Evolutionary conservation across 1,140 invertebrate species (phyloP).

Genomic region (Teleogryllus occipitalis): DNA sequence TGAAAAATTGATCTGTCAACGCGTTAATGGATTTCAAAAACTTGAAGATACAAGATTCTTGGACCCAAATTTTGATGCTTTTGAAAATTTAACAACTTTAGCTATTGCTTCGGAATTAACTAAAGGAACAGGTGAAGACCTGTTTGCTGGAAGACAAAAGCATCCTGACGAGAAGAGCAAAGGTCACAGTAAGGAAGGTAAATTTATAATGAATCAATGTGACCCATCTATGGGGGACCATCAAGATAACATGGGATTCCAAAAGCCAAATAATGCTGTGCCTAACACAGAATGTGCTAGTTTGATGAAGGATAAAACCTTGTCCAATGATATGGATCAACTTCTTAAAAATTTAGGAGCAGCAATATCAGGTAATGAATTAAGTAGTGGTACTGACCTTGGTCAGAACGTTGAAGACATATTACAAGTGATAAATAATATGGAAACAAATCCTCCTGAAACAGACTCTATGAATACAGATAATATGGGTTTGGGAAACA

Average conservation of each 20-base stretch:
- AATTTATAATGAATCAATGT: slow-evolving; percentile 41
- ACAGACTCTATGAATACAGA: slow-evolving; percentile 16
- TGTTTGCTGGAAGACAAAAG: not conserved
- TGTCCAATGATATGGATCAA: slow-evolving; percentile 23
- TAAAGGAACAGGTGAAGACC: slow-evolving; percentile 10
- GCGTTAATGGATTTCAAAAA: slow-evolving; percentile 8
- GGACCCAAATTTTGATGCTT: slow-evolving; percentile 9
- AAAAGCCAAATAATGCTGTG: slow-evolving; percentile 23
- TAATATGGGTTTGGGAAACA: slow-evolving; percentile 9
- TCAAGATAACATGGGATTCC: slow-evolving; percentile 53
- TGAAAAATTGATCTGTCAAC: not conserved
- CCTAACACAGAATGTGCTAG: slow-evolving; percentile 9
- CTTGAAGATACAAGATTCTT: not conserved
- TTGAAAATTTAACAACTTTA: slow-evolving; percentile 22
- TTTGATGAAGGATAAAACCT: slow-evolving; percentile 21
- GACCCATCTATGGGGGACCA: slow-evolving; percentile 54
- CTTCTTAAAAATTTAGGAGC: slow-evolving; percentile 22
- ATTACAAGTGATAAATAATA: slow-evolving; percentile 21
- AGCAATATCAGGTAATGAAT: slow-evolving; percentile 16
- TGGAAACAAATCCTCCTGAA: slow-evolving; percentile 18
- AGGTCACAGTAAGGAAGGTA: slow-evolving; percentile 21
- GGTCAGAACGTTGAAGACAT: slow-evolving; percentile 22
- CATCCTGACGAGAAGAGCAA: not conserved
- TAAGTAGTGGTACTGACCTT: slow-evolving; percentile 13
- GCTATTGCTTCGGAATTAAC: slow-evolving; percentile 18